phyloP scores from a whole-genome alignment of 2,113 vertebrate genomes.

The Oncorhynchus gorbuscha region DNA sequence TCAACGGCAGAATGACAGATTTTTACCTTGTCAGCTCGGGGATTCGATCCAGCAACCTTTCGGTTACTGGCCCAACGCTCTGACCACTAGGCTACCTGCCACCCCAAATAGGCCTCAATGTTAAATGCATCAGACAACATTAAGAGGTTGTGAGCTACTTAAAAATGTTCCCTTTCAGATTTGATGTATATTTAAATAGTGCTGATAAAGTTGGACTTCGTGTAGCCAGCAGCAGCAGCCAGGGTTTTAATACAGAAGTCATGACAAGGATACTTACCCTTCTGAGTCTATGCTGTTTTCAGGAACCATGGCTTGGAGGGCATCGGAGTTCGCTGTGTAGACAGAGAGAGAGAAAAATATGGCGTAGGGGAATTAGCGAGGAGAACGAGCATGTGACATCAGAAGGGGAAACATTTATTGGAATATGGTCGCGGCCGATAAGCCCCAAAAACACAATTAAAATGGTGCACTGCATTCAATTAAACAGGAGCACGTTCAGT shows the following conservation, averaged over 20 bases:
- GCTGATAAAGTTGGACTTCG: too few relatives aligned
- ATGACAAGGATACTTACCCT: constrained; percentile 74
- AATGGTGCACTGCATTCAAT: neutral
- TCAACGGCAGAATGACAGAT: too few relatives aligned
- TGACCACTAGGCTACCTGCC: too few relatives aligned
- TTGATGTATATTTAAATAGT: neutral
- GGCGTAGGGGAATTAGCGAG: neutral
- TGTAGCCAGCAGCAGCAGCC: neutral
- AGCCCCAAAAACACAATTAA: constrained; percentile 47
- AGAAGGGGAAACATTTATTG: constrained; percentile 48
- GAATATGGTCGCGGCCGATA: constrained; percentile 48
- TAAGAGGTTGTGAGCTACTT: neutral
- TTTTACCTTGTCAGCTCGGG: too few relatives aligned
- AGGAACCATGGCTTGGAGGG: constrained; percentile 90
- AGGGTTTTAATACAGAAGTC: neutral
- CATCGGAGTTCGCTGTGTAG: constrained; percentile 86
- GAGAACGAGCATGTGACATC: constrained; percentile 44
- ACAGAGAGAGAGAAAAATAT: neutral
- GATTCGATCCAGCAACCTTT: too few relatives aligned
- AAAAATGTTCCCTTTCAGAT: too few relatives aligned
- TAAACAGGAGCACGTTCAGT: constrained; percentile 7
- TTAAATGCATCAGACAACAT: too few relatives aligned
- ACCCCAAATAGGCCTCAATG: too few relatives aligned
- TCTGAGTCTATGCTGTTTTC: constrained; percentile 77
- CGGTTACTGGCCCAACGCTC: too few relatives aligned